Evolutionary conservation across 2,113 vertebrate species (phyloP).

Genomic region (Clupea harengus): DNA sequence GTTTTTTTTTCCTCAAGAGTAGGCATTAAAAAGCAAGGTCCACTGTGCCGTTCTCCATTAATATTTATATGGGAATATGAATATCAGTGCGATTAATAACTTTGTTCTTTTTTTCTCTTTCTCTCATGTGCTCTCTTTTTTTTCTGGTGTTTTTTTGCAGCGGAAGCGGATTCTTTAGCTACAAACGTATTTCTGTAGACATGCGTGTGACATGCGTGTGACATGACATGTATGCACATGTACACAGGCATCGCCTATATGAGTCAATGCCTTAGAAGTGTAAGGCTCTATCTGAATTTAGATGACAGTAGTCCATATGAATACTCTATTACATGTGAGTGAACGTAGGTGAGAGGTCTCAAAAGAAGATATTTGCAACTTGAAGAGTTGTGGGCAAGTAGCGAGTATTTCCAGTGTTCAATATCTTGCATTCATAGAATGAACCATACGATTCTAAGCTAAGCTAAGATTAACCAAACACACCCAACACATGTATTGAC

Average conservation of each 20-base stretch:
- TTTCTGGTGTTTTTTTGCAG: conserved; percentile 26
- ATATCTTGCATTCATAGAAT: neutral
- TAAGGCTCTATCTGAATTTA: too few species aligned
- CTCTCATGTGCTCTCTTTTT: neutral
- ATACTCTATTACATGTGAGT: too few species aligned
- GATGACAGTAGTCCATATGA: too few species aligned
- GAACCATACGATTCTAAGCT: too few species aligned
- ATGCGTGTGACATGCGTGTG: too few species aligned
- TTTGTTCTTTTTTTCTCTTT: conserved; percentile 17
- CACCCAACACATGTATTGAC: too few species aligned
- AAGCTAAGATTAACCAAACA: too few species aligned
- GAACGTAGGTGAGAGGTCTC: too few species aligned
- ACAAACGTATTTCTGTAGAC: neutral
- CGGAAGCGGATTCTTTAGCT: neutral
- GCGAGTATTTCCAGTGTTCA: neutral
- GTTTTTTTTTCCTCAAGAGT: neutral
- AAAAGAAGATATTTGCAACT: too few species aligned
- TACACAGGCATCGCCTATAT: neutral
- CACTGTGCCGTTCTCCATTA: conserved; percentile 37
- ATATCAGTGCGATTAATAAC: conserved; percentile 40
- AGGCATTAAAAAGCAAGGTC: conserved; percentile 34
- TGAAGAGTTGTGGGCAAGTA: too few species aligned
- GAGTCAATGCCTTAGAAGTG: neutral
- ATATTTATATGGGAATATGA: conserved; percentile 48
- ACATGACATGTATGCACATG: neutral